Conservation (phyloP, 2,113 vertebrate species). For the Chlorocebus sabaeus region DNA sequence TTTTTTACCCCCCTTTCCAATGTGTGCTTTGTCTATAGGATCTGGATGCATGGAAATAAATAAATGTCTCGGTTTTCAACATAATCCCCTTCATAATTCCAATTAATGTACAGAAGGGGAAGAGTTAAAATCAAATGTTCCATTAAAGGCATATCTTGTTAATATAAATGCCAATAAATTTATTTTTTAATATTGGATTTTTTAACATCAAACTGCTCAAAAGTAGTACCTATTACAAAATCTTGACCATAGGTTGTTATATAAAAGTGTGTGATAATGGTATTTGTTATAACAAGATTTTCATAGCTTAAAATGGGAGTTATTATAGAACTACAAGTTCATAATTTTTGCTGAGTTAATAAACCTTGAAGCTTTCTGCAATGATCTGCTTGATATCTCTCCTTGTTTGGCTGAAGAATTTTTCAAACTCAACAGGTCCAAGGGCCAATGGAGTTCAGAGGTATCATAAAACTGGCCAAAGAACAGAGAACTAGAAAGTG, state of each 20-base stretch:
- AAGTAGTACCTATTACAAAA: not conserved
- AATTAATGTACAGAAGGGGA: not conserved
- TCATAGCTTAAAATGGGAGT: not conserved
- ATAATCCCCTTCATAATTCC: not conserved
- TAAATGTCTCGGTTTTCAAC: not conserved
- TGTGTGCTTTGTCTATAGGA: not conserved
- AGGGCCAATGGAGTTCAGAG: not conserved
- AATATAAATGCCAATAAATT: not conserved
- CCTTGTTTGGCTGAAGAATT: not conserved
- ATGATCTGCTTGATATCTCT: not conserved
- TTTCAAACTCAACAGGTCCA: not conserved
- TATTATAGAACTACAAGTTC: not conserved
- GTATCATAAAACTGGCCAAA: not conserved
- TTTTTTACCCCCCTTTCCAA: not conserved
- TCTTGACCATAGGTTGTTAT: not conserved
- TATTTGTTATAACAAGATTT: not conserved
- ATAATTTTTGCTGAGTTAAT: not conserved
- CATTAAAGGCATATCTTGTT: not conserved
- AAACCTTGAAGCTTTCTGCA: not conserved
- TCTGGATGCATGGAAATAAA: not conserved
- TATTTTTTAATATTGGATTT: not conserved
- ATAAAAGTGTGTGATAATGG: not conserved
- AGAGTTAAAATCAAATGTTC: not conserved
- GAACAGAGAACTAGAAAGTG: not conserved
- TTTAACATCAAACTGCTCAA: not conserved